Evolutionary conservation across 2,797 vertebrate genomes (phyloP).

Genomic region (Pseudochirops cupreus): DNA sequence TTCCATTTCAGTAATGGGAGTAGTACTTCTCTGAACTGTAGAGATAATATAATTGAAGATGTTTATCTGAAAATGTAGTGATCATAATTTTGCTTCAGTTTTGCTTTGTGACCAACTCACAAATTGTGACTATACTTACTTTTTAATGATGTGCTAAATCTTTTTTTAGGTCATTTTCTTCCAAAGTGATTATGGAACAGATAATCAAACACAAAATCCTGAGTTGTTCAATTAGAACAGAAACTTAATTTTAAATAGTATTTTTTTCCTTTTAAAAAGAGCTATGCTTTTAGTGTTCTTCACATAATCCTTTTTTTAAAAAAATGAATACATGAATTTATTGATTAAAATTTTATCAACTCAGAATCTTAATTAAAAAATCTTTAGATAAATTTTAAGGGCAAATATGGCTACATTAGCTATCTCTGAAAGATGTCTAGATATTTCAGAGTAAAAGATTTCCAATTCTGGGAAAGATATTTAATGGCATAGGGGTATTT

Average conservation of each 20-base stretch:
- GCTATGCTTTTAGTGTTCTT: background rate
- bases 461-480: background rate
- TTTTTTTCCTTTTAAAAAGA: slow-evolving; percentile 24
- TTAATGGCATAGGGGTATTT: background rate
- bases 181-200: slow-evolving; percentile 51
- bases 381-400: background rate
- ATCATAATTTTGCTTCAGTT: background rate
- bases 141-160: slow-evolving; percentile 36
- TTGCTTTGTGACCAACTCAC: background rate
- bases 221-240: slow-evolving; percentile 58
- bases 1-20: background rate
- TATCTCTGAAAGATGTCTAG: background rate
- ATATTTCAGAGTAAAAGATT: background rate
- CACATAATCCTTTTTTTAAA: background rate
- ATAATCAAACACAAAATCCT: slow-evolving; percentile 52
- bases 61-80: background rate
- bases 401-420: background rate
- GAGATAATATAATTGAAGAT: background rate
- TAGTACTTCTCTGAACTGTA: background rate
- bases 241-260: slow-evolving; percentile 59
- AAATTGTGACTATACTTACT: background rate
- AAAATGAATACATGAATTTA: background rate
- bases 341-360: background rate
- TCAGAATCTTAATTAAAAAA: background rate
- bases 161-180: slow-evolving; percentile 56